Base-by-base conservation (phyloP, 2,888 invertebrate genomes). In the Cistogaster globosa region DNA sequence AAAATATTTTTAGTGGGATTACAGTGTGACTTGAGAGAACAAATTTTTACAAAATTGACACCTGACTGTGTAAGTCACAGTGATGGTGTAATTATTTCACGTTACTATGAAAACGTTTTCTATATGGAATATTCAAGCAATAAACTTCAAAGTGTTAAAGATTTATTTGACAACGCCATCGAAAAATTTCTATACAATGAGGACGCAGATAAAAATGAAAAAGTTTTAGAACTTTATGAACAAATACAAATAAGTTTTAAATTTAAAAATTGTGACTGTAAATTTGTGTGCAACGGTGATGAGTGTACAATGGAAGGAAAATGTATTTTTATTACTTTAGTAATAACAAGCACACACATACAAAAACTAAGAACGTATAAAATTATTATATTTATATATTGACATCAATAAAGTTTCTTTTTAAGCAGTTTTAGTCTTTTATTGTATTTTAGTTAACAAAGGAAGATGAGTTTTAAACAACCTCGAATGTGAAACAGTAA, bases 1-100 rank as follows among this genome's bases (percentile, higher is more conserved):
- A 81, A 77, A 84, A 78, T 84, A 69, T 84, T 81, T 57, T 45
- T 84, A n/a, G 48, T 84, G 0, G 84, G 84, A 2, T 16, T 84
- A 36, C 81, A 84, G 36, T 84, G 84, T 42, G 84, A 84, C 74
- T 74, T 81, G 7, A 42, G 84, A 7, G 81, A 81, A 18, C 67
- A 81, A 18, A 20, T 84, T 12, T 36, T 84, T 5, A 78, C 62
- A 7, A 84, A 84, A 74, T 45, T 81, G 11, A 81, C 63, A 3
- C 48, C 69, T 16, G 48, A 81, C 55, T 81, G 58, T 65, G 81
- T 84, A 2, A 77, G 81, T 69, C 14, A 77, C 22, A 69, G 42
- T 51, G 84, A 84, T 20, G 84, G 84, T 42, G 68, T 77, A 1
- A 57, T 16, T n/a, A 48, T 78, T n/a, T 77, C 72, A 1, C 77